A percentile compares a stretch with the other conserved stretches of the same genome.
phyloP scores from a whole-genome alignment of 2,113 vertebrate species.

The Phalacrocorax aristotelis region DNA sequence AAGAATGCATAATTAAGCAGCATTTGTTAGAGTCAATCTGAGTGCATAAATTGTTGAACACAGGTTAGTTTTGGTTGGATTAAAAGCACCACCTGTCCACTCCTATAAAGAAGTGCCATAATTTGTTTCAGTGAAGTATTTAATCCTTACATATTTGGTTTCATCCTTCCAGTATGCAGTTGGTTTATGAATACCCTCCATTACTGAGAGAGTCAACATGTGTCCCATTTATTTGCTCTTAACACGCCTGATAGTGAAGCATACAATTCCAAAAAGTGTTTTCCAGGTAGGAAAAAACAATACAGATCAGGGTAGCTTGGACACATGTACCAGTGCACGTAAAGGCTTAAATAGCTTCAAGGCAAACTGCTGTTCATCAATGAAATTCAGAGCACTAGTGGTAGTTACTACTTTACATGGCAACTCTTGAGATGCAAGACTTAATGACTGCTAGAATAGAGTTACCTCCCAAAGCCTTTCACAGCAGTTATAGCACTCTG shows the following conservation, averaged over 20 bases:
- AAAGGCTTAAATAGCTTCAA: background rate
- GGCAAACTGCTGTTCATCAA: background rate
- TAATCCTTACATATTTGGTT: background rate
- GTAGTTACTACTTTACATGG: background rate
- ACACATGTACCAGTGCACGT: background rate
- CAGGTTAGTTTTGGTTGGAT: constrained; percentile 68
- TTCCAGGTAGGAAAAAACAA: background rate
- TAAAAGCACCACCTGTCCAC: constrained; percentile 72
- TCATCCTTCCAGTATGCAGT: background rate
- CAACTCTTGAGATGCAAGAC: background rate
- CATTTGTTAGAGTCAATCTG: constrained; percentile 54
- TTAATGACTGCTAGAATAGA: background rate
- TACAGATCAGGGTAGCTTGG: background rate
- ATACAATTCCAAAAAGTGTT: background rate
- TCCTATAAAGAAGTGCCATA: background rate
- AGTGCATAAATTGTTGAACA: constrained; percentile 53
- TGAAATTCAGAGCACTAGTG: background rate
- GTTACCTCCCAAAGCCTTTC: background rate
- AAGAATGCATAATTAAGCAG: constrained; percentile 68
- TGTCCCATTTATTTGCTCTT: background rate
- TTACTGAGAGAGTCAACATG: background rate
- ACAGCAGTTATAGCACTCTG: background rate
- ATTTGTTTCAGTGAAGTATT: constrained; percentile 38
- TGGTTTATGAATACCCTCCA: background rate
- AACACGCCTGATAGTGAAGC: background rate